Conservation (phyloP, 2,888 invertebrate species). For the Drosophila eohydei region DNA sequence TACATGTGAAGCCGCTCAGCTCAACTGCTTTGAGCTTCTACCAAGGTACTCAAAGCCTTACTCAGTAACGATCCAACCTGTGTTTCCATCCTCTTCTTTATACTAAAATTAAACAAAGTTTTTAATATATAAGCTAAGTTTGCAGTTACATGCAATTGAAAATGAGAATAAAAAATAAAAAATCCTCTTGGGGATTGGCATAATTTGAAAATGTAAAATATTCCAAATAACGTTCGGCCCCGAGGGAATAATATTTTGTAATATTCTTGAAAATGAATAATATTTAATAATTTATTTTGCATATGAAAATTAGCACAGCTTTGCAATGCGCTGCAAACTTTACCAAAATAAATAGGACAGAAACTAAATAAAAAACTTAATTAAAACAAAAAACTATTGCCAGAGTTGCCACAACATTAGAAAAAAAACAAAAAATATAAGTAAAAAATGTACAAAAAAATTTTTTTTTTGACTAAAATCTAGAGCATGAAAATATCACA, state of each 20-base stretch:
- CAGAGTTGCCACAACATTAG: slow-evolving; percentile 68
- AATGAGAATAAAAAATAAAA: background rate
- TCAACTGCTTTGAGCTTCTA: background rate
- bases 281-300: slow-evolving; percentile 32
- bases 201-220: background rate
- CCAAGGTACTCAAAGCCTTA: background rate
- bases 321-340: slow-evolving; percentile 34
- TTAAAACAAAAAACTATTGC: slow-evolving; percentile 65
- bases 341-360: slow-evolving; percentile 24
- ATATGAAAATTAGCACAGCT: slow-evolving; percentile 56
- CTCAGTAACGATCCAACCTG: background rate
- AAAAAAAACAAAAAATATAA: slow-evolving; percentile 19
- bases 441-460: slow-evolving; percentile 14
- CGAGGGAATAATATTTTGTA: background rate
- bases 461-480: slow-evolving; percentile 52
- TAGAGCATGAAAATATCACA: slow-evolving; percentile 59
- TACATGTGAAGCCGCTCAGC: background rate
- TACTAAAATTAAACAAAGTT: too few species aligned
- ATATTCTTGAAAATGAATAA: slow-evolving; percentile 14
- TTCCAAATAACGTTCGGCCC: background rate
- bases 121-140: background rate
- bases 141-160: background rate
- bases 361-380: slow-evolving; percentile 58
- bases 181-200: background rate
- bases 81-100: too few species aligned